Conservation (phyloP, 2,888 invertebrate genomes). For the Therioaphis trifolii region DNA sequence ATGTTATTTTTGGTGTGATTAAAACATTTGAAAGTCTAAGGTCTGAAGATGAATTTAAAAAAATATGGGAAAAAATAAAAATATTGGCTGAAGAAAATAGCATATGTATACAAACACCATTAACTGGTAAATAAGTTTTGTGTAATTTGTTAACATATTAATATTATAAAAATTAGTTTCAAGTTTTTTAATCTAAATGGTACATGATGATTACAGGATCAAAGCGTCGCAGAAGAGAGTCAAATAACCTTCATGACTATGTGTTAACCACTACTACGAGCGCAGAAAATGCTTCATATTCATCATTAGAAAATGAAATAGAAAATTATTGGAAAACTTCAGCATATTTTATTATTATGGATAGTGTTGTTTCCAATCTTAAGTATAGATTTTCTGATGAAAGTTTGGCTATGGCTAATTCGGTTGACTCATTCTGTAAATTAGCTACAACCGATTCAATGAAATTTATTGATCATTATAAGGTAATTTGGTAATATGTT, state of each 20-base stretch:
- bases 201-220: not conserved
- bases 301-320: not conserved
- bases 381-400: not conserved
- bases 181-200: not conserved
- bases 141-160: not conserved
- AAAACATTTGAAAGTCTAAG: constrained; percentile 20
- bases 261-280: not conserved
- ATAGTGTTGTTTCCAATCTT: not conserved
- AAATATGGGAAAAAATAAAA: not conserved
- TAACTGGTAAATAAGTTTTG: not conserved
- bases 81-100: not conserved
- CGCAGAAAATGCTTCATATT: too few relatives aligned
- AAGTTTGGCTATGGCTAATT: not conserved
- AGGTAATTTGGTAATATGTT: not conserved
- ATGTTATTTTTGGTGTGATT: not conserved
- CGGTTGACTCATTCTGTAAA: not conserved
- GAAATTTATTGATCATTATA: not conserved
- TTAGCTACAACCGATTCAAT: not conserved
- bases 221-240: too few relatives aligned
- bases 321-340: not conserved
- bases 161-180: not conserved
- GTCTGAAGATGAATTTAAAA: not conserved
- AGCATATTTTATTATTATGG: not conserved
- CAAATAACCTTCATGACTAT: not conserved
- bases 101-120: not conserved